These are phyloP conservation scores for Phylloscopus whistleri DNA, from an alignment of 2,113 vertebrate species.

Conservation along the genomic window DNA sequence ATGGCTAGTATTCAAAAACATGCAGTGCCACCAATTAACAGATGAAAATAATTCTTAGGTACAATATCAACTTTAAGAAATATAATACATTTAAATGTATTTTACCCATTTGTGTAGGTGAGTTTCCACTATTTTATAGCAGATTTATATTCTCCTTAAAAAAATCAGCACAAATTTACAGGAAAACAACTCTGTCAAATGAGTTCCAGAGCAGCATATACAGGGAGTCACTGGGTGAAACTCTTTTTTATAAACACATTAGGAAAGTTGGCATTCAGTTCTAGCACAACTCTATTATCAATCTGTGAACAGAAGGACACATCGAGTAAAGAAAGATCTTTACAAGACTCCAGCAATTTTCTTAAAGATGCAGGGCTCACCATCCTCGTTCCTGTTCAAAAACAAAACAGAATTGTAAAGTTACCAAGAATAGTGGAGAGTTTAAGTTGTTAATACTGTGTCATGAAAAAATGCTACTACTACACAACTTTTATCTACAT, in stretches of 20 bases:
- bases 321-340: constrained; percentile 87
- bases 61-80: constrained; percentile 25
- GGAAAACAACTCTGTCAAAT: constrained; percentile 47
- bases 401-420: not conserved
- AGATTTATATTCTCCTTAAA: constrained; percentile 6
- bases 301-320: constrained; percentile 99
- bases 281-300: constrained; percentile 88
- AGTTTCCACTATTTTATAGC: constrained; percentile 33
- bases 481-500: not conserved
- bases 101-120: constrained; percentile 25
- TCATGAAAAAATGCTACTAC: not conserved
- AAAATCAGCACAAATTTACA: constrained; percentile 24
- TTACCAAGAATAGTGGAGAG: not conserved
- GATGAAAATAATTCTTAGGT: constrained; percentile 27
- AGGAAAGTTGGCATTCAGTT: constrained; percentile 87
- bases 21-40: constrained; percentile 36
- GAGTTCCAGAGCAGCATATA: constrained; percentile 37
- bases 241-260: constrained; percentile 96
- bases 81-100: constrained; percentile 30
- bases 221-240: constrained; percentile 88
- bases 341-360: constrained; percentile 91
- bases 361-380: constrained; percentile 87
- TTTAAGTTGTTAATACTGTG: not conserved
- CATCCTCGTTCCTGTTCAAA: constrained; percentile 81
- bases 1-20: constrained; percentile 38